These are phyloP conservation scores for Dexiosoma caninum DNA, from an alignment of 2,888 invertebrate species.

Conservation along the genomic window DNA sequence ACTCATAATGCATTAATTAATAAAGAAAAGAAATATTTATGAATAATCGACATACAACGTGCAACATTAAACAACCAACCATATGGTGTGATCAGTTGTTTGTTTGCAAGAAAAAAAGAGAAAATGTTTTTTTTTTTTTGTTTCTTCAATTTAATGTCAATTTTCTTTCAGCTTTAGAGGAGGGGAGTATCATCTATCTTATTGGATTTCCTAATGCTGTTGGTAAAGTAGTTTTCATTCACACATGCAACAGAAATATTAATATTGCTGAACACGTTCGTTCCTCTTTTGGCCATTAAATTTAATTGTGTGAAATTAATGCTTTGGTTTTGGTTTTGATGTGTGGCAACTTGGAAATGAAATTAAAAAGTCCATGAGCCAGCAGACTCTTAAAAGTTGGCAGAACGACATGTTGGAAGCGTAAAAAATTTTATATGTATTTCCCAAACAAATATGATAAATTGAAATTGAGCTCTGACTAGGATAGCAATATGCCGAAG, in stretches of 20 bases:
- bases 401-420: too few relatives aligned
- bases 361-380: too few relatives aligned
- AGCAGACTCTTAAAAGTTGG: too few relatives aligned
- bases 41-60: neutral
- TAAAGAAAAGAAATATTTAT: neutral
- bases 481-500: too few relatives aligned
- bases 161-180: neutral
- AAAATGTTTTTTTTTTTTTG: too few relatives aligned
- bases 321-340: neutral
- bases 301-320: slow-evolving; percentile 11
- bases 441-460: too few relatives aligned
- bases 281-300: neutral
- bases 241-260: slow-evolving; percentile 27
- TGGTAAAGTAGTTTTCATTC: slow-evolving; percentile 6
- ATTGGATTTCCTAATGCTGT: neutral
- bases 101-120: too few relatives aligned
- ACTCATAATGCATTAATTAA: neutral
- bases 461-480: too few relatives aligned
- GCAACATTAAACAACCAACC: neutral
- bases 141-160: slow-evolving; percentile 4
- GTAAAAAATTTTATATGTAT: too few relatives aligned
- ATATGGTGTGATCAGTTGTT: neutral
- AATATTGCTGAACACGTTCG: slow-evolving; percentile 38
- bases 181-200: neutral
- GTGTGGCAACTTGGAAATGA: neutral